phyloP scores from a whole-genome alignment of 2,888 invertebrate species.

The Diarsia dahlii region DNA sequence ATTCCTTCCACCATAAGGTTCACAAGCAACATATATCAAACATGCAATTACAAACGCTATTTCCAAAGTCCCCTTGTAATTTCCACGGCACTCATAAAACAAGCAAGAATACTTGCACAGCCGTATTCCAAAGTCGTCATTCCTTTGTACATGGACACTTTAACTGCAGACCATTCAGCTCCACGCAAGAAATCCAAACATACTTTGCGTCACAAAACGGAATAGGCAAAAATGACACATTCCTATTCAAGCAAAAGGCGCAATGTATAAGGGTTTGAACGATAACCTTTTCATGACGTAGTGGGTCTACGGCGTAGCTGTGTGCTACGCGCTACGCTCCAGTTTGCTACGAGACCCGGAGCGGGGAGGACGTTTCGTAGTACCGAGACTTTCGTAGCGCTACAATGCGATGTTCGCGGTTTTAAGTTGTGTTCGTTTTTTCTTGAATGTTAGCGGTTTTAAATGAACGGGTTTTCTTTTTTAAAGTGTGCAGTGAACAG shows the following conservation, averaged over 20 bases:
- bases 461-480: conserved; percentile 38
- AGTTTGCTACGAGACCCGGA: conserved; percentile 82
- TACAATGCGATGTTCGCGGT: conserved; percentile 52
- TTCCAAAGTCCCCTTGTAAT: conserved; percentile 32
- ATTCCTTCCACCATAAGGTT: background rate
- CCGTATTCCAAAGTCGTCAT: conserved; percentile 58
- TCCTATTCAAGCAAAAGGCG: conserved; percentile 87
- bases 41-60: conserved; percentile 41
- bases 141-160: conserved; percentile 62
- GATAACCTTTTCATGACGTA: conserved; percentile 86
- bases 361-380: conserved; percentile 73
- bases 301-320: conserved; percentile 75
- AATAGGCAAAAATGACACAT: conserved; percentile 85
- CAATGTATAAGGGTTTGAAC: conserved; percentile 85
- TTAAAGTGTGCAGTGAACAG: conserved; percentile 52
- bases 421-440: conserved; percentile 53
- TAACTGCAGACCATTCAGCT: conserved; percentile 69
- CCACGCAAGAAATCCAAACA: conserved; percentile 80
- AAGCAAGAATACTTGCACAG: conserved; percentile 38
- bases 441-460: conserved; percentile 44
- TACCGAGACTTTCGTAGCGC: conserved; percentile 30
- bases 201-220: conserved; percentile 83
- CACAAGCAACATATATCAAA: conserved; percentile 25
- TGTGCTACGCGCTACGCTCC: conserved; percentile 77
- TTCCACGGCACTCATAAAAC: conserved; percentile 51